Base-by-base conservation (phyloP, 2,888 invertebrate species). In the Chrysotoxum bicinctum region DNA sequence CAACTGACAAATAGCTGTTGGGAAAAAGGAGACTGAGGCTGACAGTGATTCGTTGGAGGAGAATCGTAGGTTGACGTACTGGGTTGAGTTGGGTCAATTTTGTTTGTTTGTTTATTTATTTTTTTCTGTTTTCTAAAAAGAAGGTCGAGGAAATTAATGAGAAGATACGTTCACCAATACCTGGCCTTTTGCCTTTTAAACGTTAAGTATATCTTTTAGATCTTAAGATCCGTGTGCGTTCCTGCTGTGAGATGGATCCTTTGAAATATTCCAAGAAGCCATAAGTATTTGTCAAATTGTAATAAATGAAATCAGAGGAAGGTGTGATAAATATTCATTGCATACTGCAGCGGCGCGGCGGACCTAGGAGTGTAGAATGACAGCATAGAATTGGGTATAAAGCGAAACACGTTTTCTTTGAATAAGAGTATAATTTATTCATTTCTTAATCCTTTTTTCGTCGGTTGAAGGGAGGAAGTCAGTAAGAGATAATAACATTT, bases 1-100 rank as follows among this genome's bases (percentile, higher is more conserved):
- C 85, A 69, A 81, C 85, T 85, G 85, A 85, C 85, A 85, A 85
- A 85, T 85, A 73, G 43, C 73, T 77, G 62, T 69, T 70, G 62
- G 12, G 37, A 35, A 37, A 58, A 21, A 21, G 14, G 58, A 14
- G 19, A 35, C 21, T 37, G 62, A 68, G 26, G 50, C 62, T 62
- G 81, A 62, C 56, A 76, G 73, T 58, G 76, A 77, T 81, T 73
- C 73, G 76, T 85, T 52, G 68, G 72, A 48, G 76, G 52, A 78
- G 54, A n/a, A 26, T 40, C 0, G 52, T 21, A n/a, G 21, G 21
- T 58, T 26, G 23, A 50, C 23, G 2, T 12, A 26, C 48, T 14
- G 16, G n/a, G 30, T 64, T 50, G 66, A 50, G 66, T 66, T 50
- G 23, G 66, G 66, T 66, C 66, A 62, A n/a, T 62, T 45, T 30